Percentiles rank a stretch among this genome's conserved stretches.
phyloP scores from a whole-genome alignment of 2,888 invertebrate species.

The Apamea monoglypha region DNA sequence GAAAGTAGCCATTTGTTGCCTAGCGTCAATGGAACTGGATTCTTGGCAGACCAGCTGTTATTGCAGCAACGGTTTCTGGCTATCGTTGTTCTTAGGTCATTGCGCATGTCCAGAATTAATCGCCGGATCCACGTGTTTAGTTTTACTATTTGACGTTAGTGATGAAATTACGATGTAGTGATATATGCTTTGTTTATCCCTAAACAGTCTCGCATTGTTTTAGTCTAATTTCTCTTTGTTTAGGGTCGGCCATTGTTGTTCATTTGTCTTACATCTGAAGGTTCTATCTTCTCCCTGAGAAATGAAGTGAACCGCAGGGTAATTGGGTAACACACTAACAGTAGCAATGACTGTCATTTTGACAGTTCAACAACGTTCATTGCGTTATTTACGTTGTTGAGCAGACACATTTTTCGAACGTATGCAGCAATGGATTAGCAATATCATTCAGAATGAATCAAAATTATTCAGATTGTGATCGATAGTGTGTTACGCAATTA shows the following conservation, averaged over 20 bases:
- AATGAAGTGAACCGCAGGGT: background rate
- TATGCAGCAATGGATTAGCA: background rate
- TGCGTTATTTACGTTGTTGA: background rate
- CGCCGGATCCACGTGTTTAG: constrained; percentile 50
- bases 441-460: background rate
- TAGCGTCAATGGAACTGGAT: constrained; percentile 29
- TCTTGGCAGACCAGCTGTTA: constrained; percentile 50
- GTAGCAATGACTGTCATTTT: background rate
- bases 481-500: background rate
- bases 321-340: background rate
- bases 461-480: background rate
- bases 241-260: constrained; percentile 7
- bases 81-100: constrained; percentile 58
- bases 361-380: background rate
- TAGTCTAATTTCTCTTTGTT: constrained; percentile 41
- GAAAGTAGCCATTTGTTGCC: constrained; percentile 49
- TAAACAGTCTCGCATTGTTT: constrained; percentile 39
- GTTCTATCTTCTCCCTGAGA: background rate
- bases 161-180: constrained; percentile 53
- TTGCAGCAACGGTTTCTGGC: constrained; percentile 45
- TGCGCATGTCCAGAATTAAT: constrained; percentile 52
- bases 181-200: constrained; percentile 45
- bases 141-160: constrained; percentile 49
- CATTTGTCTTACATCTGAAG: background rate
- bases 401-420: background rate